phyloP scores from a whole-genome alignment of 2,888 invertebrate genomes.

The Ophonus ardosiacus region DNA sequence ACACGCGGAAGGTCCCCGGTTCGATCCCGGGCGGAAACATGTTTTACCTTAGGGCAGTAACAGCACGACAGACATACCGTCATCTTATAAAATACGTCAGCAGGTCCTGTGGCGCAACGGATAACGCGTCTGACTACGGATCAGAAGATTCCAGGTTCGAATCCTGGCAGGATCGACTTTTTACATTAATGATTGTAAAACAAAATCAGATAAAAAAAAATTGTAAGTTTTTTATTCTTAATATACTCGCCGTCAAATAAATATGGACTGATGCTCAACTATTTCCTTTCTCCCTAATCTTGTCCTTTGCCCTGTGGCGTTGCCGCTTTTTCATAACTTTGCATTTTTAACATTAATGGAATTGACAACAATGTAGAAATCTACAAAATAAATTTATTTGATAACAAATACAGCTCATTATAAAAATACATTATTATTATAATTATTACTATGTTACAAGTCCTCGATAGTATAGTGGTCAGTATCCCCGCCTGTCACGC shows the following conservation, averaged over 20 bases:
- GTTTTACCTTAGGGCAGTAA: neutral
- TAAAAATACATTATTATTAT: too few relatives aligned
- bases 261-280: too few relatives aligned
- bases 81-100: neutral
- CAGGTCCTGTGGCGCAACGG: conserved; percentile 79
- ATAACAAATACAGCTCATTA: too few relatives aligned
- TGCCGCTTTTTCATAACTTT: too few relatives aligned
- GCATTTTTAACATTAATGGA: too few relatives aligned
- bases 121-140: conserved; percentile 80
- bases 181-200: neutral
- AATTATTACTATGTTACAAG: neutral
- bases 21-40: conserved; percentile 93
- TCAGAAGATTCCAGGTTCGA: conserved; percentile 79
- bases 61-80: neutral
- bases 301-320: too few relatives aligned
- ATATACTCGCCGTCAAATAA: too few relatives aligned
- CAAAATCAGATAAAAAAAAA: too few relatives aligned
- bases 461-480: neutral
- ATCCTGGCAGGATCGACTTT: conserved; percentile 73
- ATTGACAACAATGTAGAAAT: too few relatives aligned
- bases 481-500: neutral
- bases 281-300: too few relatives aligned
- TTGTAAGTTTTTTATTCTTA: too few relatives aligned
- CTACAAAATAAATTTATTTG: too few relatives aligned
- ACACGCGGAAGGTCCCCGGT: conserved; percentile 95